Base-by-base conservation (phyloP, 2,888 invertebrate species). In the Sesia apiformis region DNA sequence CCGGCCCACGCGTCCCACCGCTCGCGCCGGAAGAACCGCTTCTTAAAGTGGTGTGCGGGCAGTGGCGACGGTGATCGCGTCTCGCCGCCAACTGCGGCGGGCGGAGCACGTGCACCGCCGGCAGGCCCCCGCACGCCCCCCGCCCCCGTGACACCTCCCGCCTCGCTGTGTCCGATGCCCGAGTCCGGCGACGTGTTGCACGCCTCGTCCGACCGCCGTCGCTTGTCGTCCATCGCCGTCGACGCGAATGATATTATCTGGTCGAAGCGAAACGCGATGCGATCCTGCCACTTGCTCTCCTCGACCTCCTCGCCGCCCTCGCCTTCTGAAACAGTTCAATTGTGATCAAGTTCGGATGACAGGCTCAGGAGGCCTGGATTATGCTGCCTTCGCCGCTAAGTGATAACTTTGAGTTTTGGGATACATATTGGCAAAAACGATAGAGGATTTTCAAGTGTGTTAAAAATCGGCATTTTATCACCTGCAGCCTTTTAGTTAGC, bases 221-320 rank as follows among this genome's bases (percentile, higher is more conserved):
- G 92, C 72, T 96, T 93, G 83, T 96, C 94, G 77, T 96, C 97
- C 77, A 97, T 91, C 72, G 97, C 97, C 8, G 96, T 97, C 49
- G 97, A 96, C 52, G 97, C 97, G 77, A 97, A 96, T 57, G 97
- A 97, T 64, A 98, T 96, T 69, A 98, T 91, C 64, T 97, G 94
- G 87, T 98, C 98, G 90, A 98, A 98, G 54, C 97, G 96, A 65
- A 95, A 96, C 78, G 95, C 96, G 69, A 97, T 96, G 65, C 96
- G 94, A 81, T 97, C 96, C 81, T 97, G 96, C 97, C 97, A 97
- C 81, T 96, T 95, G 67, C 94, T 93, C 81, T 95, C 94, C 78
- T 94, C 94, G 64, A 93, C 94, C 67, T 93, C 93, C 72, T 92
- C 92, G 67, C 91, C 91, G 62, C 84, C 91, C 74, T 92, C 92